Base-by-base conservation (phyloP, 2,113 vertebrate species). In the Microtus montanus region DNA sequence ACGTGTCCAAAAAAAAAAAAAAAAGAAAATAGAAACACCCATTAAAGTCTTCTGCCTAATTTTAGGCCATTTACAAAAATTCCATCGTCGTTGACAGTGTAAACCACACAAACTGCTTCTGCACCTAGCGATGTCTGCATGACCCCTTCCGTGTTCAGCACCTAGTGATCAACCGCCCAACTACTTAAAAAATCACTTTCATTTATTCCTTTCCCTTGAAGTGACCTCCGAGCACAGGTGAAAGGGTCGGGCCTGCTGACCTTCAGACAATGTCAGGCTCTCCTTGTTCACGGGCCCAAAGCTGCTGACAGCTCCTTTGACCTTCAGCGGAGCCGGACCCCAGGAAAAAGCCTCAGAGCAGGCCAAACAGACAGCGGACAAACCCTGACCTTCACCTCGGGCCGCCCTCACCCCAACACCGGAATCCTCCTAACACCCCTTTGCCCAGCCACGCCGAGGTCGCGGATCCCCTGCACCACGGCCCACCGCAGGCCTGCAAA, bases 231-330 rank as follows among this genome's bases (percentile, higher is more conserved):
- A 5, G 49, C 54, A 33, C 9, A 19, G 89, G n/a, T 5, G 52
- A 17, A 49, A 28, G 0, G 35, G 44, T 1, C 9, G 20, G 75
- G 77, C 89, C 85, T 13, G 78, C 49, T 95, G 96, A 97, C 96
- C 97, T 97, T 97, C 94, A 71, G 0, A 19, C 93, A 92, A 94
- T 89, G 96, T 94, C 96, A 84, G 71, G 6, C 41, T 71, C 10
- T 12, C 54, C 71, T 2, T 8, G 4, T 5, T 9, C 61, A 13
- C 35, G 33, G 13, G 82, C 49, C 17, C 54, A 7, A n/a, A 49
- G 30, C 64, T 5, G 1, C 35, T 68, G 86, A 54, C 71, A 28
- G 22, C 68, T 33, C 12, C 64, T n/a, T 44, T 20, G 90, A 91
- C 96, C 95, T 97, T 95, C 77, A 64, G 35, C 3, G 2, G n/a